Evolutionary conservation across 2,113 vertebrate genomes (phyloP), one percentile per base, ranked within the genome.

Genomic region (Hystrix brachyura): DNA sequence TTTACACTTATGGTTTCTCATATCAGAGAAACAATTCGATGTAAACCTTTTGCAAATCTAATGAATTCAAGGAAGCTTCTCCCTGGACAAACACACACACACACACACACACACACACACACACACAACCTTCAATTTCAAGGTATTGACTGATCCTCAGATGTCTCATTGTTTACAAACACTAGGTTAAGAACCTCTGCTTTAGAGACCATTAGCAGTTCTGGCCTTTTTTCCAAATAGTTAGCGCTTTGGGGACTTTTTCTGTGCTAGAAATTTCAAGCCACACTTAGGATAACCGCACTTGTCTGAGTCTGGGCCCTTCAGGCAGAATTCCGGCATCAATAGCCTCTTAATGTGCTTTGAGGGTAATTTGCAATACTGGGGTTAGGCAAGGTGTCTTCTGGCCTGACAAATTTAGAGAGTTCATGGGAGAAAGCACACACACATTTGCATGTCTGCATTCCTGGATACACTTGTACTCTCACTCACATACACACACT

Each of bases 121-220:
- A 67, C 72, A 67, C 32, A 81, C 43, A n/a, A 51, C 2, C 69
- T 83, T 92, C 51, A 85, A 2, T 82, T 87, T 92, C 81, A 34
- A 95, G 89, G 51, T 78, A 43, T 46, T 93, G 91, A 95, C 69
- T 83, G 93, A 89, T 93, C 64, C 21, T 25, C 46, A 82, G 82
- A 85, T 55, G 86, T 93, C 95, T 95, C 17, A 0, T 10, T 3
- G 46, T 90, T 76, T 69, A 72, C 62, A 53, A 71, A 90, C 80
- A 69, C 55, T 3, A 64, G 90, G 82, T 97, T 95, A 87, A 91
- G 93, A 94, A 89, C 76, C 53, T 48, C 38, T 87, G 55, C 62
- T 91, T 86, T 96, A 69, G 72, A 97, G 93, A 89, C 79, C 86
- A 43, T 90, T 87, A 90, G 59, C 29, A 60, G 32, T 76, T 89